Base-by-base conservation (phyloP, 1,140 invertebrate species). In the Drosophila pandora region DNA sequence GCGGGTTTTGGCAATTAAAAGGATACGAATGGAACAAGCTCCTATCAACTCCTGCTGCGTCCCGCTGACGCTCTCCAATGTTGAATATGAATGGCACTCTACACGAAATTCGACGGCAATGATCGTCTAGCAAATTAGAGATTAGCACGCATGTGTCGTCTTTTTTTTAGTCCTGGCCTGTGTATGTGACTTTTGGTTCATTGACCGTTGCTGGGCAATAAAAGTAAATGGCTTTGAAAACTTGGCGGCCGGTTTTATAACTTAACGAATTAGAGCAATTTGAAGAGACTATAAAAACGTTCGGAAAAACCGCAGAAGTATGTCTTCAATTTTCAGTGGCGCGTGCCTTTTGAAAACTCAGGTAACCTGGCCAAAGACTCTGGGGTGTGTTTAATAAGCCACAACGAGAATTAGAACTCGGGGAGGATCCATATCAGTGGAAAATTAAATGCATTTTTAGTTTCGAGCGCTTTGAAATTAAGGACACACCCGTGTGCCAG, bases 111-210 rank as follows among this genome's bases (percentile, higher is more conserved):
- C 73, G 13, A n/a, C 41, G 21, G 41, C 41, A 47, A 73, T 74
- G 83, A 88, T 83, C 83, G 67, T 67, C 79, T 78, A 88, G 83
- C 83, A 88, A 88, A 88, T 88, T 88, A 83, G 83, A 88, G 83
- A 88, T 88, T 88, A 88, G 68, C 83, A 88, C 83, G 83, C 83
- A 88, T 88, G 83, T 87, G 82, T 75, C 77, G 74, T 87, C 83
- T 75, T 72, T 81, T 81, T 69, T 61, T 17, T 43, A 69, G 43
- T 68, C 62, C 50, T 6, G 34, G 8, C 73, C 17, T 56, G 37
- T 54, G 25, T 28, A 28, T 28, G 6, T 5, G 6, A 28, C 6
- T 28, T 0, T 28, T 28, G 45, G 82, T 85, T 85, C 82, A 85
- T 75, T 75, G 82, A 85, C 82, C 82, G 82, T 30, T 59, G 47